phyloP scores from a whole-genome alignment of 2,888 invertebrate species.

The Ophion ellenae region DNA sequence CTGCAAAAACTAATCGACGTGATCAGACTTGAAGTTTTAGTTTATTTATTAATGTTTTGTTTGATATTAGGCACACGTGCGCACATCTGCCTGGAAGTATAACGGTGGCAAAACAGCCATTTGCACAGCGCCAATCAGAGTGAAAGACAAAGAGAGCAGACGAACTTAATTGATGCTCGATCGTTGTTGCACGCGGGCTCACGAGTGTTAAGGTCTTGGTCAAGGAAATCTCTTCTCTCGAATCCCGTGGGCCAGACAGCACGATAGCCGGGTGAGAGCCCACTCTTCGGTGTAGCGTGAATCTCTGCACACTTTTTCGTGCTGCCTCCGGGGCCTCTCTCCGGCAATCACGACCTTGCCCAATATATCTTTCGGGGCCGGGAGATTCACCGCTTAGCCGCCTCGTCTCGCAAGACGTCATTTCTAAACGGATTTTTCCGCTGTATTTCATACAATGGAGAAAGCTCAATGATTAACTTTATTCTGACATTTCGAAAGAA shows the following conservation, averaged over 20 bases:
- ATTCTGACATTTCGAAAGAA: no score
- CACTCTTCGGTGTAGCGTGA: conserved; percentile 31
- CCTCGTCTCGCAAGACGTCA: background rate
- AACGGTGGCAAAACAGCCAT: conserved; percentile 12
- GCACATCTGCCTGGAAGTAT: no score
- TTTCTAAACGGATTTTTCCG: conserved; percentile 35
- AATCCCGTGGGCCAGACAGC: conserved; percentile 43
- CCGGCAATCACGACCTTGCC: conserved; percentile 57
- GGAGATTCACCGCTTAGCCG: conserved; percentile 3
- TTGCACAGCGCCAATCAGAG: background rate
- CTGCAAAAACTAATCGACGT: no score
- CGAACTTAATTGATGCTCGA: conserved; percentile 52
- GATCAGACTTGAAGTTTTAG: no score
- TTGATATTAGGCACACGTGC: no score
- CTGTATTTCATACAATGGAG: background rate
- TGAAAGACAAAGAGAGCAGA: background rate
- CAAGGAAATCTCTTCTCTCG: conserved; percentile 58
- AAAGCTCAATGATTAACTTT: no score
- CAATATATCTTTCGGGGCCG: conserved; percentile 47
- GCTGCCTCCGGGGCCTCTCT: conserved; percentile 1
- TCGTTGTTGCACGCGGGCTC: conserved; percentile 4
- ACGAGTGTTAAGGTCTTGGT: conserved; percentile 61
- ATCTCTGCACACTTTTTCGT: conserved; percentile 31
- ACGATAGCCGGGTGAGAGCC: conserved; percentile 50
- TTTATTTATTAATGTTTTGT: no score